Percentiles rank a stretch among this genome's conserved stretches.
Conservation (phyloP, 2,113 vertebrate genomes). For the Aplodontia rufa region DNA sequence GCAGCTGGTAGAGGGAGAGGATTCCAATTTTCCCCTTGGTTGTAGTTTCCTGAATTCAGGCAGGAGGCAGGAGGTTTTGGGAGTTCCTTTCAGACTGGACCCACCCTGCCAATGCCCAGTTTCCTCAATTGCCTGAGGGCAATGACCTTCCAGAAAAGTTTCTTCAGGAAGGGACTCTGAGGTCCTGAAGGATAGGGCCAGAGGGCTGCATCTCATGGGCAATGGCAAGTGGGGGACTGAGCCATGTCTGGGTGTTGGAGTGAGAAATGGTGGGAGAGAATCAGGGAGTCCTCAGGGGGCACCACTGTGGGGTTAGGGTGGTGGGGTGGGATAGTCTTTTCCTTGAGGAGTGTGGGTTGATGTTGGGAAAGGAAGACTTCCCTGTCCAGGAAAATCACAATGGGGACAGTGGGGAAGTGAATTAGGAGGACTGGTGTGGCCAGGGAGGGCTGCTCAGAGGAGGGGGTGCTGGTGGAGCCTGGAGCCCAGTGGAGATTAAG, state of each 20-base stretch:
- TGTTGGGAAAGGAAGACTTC: neutral
- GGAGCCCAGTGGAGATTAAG: neutral
- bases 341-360: neutral
- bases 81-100: neutral
- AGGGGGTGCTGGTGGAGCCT: neutral
- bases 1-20: neutral
- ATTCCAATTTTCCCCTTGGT: neutral
- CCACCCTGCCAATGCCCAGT: neutral
- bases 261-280: neutral
- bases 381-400: neutral
- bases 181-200: neutral
- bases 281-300: neutral
- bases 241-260: neutral
- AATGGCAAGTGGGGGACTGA: neutral
- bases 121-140: neutral
- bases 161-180: neutral
- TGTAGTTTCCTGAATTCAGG: neutral
- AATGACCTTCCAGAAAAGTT: neutral
- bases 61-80: neutral
- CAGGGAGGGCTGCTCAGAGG: neutral
- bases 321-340: neutral
- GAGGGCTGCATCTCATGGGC: neutral
- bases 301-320: neutral
- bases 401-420: rapidly evolving
- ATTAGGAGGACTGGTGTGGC: neutral